A percentile compares a stretch with the other conserved stretches of the same genome.
Evolutionary conservation across 64 coral and sea anemone species (phyloP).

Genomic region (Montipora sp.): DNA sequence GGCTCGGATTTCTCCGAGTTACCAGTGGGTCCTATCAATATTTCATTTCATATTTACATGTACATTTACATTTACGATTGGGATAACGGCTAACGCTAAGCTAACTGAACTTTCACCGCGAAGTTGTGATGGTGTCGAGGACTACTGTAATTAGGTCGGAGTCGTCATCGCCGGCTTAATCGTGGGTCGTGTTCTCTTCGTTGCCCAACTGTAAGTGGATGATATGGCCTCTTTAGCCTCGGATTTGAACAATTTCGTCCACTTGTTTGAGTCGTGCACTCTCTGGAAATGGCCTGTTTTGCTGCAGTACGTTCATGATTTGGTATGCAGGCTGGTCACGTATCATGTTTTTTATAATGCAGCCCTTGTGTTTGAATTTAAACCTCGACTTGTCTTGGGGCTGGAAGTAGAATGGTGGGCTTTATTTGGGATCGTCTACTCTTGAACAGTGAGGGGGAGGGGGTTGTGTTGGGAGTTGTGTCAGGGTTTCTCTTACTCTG

Average conservation of each 20-base stretch:
- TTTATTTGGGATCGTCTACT: too few species aligned
- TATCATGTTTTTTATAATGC: conserved; percentile 27
- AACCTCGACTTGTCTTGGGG: background rate
- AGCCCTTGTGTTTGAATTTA: conserved; percentile 42
- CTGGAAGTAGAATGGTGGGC: too few species aligned
- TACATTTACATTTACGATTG: background rate
- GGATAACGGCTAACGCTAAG: conserved; percentile 33
- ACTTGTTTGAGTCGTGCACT: conserved; percentile 21
- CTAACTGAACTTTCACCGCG: conserved; percentile 3
- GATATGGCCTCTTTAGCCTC: background rate
- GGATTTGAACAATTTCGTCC: conserved; percentile 7
- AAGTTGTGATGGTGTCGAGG: background rate
- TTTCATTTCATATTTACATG: too few species aligned
- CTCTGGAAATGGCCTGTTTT: conserved; percentile 25
- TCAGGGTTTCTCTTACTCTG: too few species aligned
- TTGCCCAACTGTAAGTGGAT: background rate
- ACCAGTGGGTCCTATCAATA: too few species aligned
- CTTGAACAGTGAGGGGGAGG: too few species aligned
- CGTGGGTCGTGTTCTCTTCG: background rate
- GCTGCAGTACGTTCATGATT: background rate
- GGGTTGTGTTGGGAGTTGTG: too few species aligned
- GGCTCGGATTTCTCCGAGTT: too few species aligned
- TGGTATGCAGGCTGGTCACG: conserved; percentile 29
- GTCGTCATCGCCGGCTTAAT: background rate
- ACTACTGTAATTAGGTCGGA: conserved; percentile 49